A percentile compares a stretch with the other conserved stretches of the same genome.
phyloP scores from a whole-genome alignment of 1,140 invertebrate genomes.

The Drosophila suzukii region DNA sequence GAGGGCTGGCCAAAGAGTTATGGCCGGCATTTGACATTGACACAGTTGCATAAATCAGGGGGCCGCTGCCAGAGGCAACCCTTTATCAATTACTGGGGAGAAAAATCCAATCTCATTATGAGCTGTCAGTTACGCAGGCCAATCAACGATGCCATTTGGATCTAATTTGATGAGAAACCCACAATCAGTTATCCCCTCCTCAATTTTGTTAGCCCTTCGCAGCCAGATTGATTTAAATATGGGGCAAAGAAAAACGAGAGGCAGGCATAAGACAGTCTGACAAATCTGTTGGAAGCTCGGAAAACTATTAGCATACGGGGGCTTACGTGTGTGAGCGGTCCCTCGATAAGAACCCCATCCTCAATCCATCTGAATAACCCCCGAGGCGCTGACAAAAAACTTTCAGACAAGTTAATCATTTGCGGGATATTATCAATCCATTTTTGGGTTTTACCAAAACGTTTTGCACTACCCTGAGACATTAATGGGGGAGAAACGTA shows the following conservation, averaged over 20 bases:
- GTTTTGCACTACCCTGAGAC: slow-evolving; percentile 20
- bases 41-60: slow-evolving; percentile 69
- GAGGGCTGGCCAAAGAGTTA: slow-evolving; percentile 51
- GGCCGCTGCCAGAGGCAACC: slow-evolving; percentile 26
- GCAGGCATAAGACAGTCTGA: slow-evolving; percentile 58
- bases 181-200: slow-evolving; percentile 31
- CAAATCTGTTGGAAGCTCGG: slow-evolving; percentile 60
- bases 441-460: slow-evolving; percentile 68
- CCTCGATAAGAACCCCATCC: slow-evolving; percentile 10
- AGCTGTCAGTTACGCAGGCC: slow-evolving; percentile 58
- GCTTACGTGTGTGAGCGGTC: slow-evolving; percentile 34
- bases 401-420: slow-evolving; percentile 80
- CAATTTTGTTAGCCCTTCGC: slow-evolving; percentile 5
- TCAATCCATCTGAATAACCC: slow-evolving; percentile 5
- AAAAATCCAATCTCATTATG: slow-evolving; percentile 59
- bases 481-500: slow-evolving; percentile 1
- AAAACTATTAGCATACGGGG: slow-evolving; percentile 76
- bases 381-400: slow-evolving; percentile 60
- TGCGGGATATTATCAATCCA: slow-evolving; percentile 82
- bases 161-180: slow-evolving; percentile 60
- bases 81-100: slow-evolving; percentile 58
- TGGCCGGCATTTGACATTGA: slow-evolving; percentile 73
- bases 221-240: slow-evolving; percentile 71
- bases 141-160: slow-evolving; percentile 62
- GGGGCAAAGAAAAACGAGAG: neutral